Percentiles rank a stretch among this genome's conserved stretches.
phyloP scores from a whole-genome alignment of 1,140 invertebrate species.

The Drosophila triauraria region DNA sequence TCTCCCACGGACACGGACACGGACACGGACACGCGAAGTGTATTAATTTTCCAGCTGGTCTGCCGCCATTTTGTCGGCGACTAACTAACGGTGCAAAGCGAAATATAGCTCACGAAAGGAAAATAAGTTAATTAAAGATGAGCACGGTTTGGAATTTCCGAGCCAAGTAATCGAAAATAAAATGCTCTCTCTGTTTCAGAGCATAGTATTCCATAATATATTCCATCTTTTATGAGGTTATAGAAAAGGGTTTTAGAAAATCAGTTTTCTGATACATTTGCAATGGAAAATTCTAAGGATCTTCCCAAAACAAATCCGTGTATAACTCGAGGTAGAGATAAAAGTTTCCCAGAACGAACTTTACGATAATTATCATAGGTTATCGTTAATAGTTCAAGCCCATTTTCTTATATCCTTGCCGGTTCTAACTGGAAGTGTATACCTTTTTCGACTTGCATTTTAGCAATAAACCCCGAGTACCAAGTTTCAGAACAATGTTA shows the following conservation, averaged over 20 bases:
- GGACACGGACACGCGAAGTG: constrained; percentile 15
- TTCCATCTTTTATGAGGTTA: no score
- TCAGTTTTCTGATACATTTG: no score
- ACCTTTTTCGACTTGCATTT: no score
- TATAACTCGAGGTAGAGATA: no score
- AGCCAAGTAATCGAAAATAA: neutral
- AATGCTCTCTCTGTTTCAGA: constrained; percentile 4
- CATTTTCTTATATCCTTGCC: no score
- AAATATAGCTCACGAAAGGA: constrained; percentile 34
- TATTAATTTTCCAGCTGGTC: constrained; percentile 28
- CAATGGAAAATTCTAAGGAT: no score
- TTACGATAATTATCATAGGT: no score
- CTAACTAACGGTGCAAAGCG: constrained; percentile 52
- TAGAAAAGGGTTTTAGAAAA: no score
- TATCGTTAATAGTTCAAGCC: no score
- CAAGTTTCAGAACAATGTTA: neutral
- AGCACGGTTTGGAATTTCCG: neutral
- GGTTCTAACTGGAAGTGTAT: neutral
- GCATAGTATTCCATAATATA: no score
- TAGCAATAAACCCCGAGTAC: neutral
- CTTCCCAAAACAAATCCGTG: no score
- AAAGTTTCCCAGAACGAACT: no score
- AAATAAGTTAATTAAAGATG: constrained; percentile 67
- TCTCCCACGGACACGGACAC: constrained; percentile 19
- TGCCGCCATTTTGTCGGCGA: constrained; percentile 38